Evolutionary conservation across 2,888 invertebrate genomes (phyloP), one percentile per base, ranked within the genome.

Genomic region (Drosophila pegasa): DNA sequence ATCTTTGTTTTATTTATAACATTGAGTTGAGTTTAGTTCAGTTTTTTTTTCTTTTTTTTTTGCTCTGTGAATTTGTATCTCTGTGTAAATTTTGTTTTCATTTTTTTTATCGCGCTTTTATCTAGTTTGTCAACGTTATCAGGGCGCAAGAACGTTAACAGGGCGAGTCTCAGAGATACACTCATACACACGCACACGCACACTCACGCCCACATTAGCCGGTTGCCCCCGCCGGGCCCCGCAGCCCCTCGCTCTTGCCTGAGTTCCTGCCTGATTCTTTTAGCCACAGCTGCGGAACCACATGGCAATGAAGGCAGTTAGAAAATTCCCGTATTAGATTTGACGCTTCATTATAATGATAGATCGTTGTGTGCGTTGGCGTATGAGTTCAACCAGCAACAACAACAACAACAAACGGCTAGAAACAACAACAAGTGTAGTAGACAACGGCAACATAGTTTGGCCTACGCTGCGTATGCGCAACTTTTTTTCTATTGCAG

Each of bases 61-160:
- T 29, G 16, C 4, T 31, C 9, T n/a, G 4, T 59, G 40, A 3
- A 35, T 48, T 52, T 64, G 35, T 27, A 54, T 35, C 64, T 63
- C 65, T 80, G 66, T 70, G 67, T 75, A 80, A 78, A 65, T 55
- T 68, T 76, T 65, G 65, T 58, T 67, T 83, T 80, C 61, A 76
- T 73, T 82, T 86, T 73, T 82, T 87, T 83, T 83, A 83, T 83
- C 83, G 85, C 79, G 69, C 87, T 83, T 87, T 87, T 83, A 83
- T 83, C 83, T 87, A 79, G 85, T 87, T 83, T 83, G 83, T 83
- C 83, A 87, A 81, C 75, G 75, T 87, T 83, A 87, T 87, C 83
- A 75, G 52, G 48, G 52, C 66, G 57, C 29, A 62, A 43, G 35
- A 66, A 48, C 67, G 45, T 51, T 71, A 70, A 57, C 65, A 50